These are phyloP conservation scores for Drosophila sp. DNA, from an alignment of 1,140 invertebrate species.

Conservation along the genomic window DNA sequence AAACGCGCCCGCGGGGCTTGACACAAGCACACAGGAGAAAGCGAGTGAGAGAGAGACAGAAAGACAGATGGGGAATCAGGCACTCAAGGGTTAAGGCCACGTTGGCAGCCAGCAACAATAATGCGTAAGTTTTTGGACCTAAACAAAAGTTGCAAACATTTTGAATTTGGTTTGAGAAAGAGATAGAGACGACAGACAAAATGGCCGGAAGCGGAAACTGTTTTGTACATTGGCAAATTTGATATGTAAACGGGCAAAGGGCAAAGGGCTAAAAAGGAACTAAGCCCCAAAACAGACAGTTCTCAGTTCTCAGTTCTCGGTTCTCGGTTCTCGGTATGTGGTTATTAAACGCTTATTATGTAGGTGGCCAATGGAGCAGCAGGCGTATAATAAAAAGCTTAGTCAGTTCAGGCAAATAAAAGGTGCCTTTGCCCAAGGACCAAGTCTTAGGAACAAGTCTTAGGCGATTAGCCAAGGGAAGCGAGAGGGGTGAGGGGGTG, in stretches of 20 bases:
- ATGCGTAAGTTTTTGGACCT: conserved; percentile 53
- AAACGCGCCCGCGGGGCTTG: conserved; percentile 44
- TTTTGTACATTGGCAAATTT: conserved; percentile 58
- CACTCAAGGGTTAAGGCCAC: conserved; percentile 53
- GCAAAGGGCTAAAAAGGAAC: conserved; percentile 16
- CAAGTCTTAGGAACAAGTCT: conserved; percentile 21
- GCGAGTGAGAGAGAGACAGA: neutral
- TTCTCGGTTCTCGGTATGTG: conserved; percentile 9
- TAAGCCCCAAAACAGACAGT: conserved; percentile 27
- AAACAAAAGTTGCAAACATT: conserved; percentile 40
- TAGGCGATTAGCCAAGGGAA: conserved; percentile 45
- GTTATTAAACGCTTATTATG: conserved; percentile 58
- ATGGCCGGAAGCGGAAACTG: conserved; percentile 62
- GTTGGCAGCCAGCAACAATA: conserved; percentile 43
- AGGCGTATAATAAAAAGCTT: conserved; percentile 26
- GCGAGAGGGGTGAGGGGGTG: conserved; percentile 1
- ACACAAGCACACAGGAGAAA: conserved; percentile 9
- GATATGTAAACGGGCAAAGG: conserved; percentile 43
- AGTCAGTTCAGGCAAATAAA: conserved; percentile 10
- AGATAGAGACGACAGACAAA: conserved; percentile 33
- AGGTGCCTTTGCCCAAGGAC: conserved; percentile 1
- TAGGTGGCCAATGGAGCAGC: conserved; percentile 24
- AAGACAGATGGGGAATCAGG: neutral
- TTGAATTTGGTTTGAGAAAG: conserved; percentile 18
- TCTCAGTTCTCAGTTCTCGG: no score